A percentile compares a stretch with the other conserved stretches of the same genome.
These are phyloP conservation scores for Seriola aureovittata DNA, from an alignment of 2,113 vertebrate species.

Conservation along the genomic window DNA sequence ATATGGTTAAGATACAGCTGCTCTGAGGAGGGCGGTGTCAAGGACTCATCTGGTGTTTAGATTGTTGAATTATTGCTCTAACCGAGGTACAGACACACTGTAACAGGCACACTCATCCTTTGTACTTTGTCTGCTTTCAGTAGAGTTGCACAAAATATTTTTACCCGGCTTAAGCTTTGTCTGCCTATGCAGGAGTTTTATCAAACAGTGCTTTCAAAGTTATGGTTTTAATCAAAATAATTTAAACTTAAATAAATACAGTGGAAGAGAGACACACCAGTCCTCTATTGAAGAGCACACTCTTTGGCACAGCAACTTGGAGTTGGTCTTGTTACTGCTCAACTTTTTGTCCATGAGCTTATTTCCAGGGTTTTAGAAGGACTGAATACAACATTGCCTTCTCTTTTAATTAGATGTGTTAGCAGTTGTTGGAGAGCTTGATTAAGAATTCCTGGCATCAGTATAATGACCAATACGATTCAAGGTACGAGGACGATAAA, in stretches of 20 bases:
- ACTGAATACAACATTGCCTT: constrained; percentile 24
- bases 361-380: constrained; percentile 34
- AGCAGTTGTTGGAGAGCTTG: constrained; percentile 12
- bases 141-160: constrained; percentile 57
- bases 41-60: constrained; percentile 33
- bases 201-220: constrained; percentile 42
- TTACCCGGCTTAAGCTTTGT: constrained; percentile 40
- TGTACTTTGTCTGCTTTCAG: constrained; percentile 56
- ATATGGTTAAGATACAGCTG: constrained; percentile 42
- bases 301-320: constrained; percentile 31
- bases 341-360: constrained; percentile 9
- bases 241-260: constrained; percentile 16
- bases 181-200: constrained; percentile 44
- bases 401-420: constrained; percentile 26
- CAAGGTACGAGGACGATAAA: constrained; percentile 36
- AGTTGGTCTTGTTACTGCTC: constrained; percentile 13
- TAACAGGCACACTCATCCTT: constrained; percentile 39
- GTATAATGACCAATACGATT: constrained; percentile 24
- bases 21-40: constrained; percentile 35
- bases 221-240: constrained; percentile 43
- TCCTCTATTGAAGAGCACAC: constrained; percentile 51
- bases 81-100: constrained; percentile 54
- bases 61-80: constrained; percentile 43
- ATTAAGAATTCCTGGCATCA: constrained; percentile 6
- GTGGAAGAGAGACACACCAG: constrained; percentile 4